phyloP scores from a whole-genome alignment of 2,113 vertebrate genomes.

The Macrotus californicus region DNA sequence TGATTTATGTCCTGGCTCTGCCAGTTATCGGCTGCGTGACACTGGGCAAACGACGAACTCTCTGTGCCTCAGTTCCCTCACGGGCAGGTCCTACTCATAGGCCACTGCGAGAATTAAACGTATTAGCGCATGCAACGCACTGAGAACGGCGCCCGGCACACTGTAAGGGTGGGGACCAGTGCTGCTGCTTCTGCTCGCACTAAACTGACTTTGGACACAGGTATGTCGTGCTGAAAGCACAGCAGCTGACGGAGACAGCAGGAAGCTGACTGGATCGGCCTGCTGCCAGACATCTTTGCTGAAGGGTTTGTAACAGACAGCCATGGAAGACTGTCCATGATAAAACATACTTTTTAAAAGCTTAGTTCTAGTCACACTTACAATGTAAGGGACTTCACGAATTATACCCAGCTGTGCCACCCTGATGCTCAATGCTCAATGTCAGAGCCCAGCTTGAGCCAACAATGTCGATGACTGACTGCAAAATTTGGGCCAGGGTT shows the following conservation, averaged over 20 bases:
- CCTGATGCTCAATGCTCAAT: background rate
- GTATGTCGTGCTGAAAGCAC: background rate
- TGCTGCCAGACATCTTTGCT: background rate
- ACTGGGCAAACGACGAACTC: background rate
- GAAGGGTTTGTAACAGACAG: background rate
- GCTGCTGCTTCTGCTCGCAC: background rate
- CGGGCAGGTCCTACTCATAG: background rate
- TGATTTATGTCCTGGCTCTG: background rate
- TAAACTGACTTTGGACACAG: background rate
- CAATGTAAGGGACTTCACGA: background rate
- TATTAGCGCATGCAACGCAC: background rate
- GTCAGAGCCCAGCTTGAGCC: background rate
- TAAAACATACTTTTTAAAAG: background rate
- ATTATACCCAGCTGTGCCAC: background rate
- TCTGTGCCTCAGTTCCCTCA: background rate
- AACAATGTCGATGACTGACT: background rate
- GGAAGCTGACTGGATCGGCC: background rate
- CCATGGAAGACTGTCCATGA: background rate
- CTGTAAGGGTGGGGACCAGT: background rate
- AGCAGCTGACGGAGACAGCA: background rate
- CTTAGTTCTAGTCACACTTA: background rate
- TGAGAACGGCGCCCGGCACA: background rate
- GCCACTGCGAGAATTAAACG: background rate
- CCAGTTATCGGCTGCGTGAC: background rate
- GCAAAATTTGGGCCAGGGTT: background rate